These are phyloP conservation scores for Portunus trituberculatus DNA, from an alignment of 1,140 invertebrate species.

Conservation along the genomic window DNA sequence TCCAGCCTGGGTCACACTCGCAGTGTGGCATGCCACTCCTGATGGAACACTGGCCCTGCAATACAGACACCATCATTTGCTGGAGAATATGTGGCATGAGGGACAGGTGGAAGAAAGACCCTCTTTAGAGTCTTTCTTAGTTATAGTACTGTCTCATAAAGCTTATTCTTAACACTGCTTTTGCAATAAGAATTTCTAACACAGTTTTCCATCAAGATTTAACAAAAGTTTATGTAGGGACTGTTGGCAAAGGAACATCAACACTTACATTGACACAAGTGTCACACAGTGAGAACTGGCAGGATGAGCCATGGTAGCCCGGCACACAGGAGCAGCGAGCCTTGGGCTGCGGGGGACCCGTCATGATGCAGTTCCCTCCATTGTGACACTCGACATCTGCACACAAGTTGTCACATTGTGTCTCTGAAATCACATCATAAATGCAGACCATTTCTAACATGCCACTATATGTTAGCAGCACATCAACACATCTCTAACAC, in stretches of 20 bases:
- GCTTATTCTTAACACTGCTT: too few species aligned
- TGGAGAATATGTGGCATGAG: too few species aligned
- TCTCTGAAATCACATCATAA: slow-evolving; percentile 24
- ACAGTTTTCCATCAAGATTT: too few species aligned
- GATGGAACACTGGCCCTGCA: slow-evolving; percentile 69
- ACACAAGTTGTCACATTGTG: slow-evolving; percentile 43
- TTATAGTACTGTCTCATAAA: too few species aligned
- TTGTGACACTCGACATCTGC: slow-evolving; percentile 39
- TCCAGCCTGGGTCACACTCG: slow-evolving; percentile 75
- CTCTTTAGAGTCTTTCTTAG: too few species aligned
- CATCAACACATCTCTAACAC: not conserved
- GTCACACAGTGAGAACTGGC: slow-evolving; percentile 45
- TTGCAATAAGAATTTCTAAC: too few species aligned
- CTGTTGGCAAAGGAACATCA: not conserved
- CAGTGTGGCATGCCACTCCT: slow-evolving; percentile 65
- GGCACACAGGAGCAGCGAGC: slow-evolving; percentile 51
- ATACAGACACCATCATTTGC: not conserved
- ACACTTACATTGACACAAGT: slow-evolving; percentile 60
- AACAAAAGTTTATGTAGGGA: too few species aligned
- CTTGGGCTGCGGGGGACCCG: slow-evolving; percentile 10
- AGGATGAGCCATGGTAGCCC: slow-evolving; percentile 49
- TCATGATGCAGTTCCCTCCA: slow-evolving; percentile 41
- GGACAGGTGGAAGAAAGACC: too few species aligned
- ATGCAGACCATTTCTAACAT: too few species aligned
- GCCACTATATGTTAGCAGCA: too few species aligned